These are phyloP conservation scores for Laodelphax striatellus DNA, from an alignment of 1,140 invertebrate genomes.

Conservation along the genomic window DNA sequence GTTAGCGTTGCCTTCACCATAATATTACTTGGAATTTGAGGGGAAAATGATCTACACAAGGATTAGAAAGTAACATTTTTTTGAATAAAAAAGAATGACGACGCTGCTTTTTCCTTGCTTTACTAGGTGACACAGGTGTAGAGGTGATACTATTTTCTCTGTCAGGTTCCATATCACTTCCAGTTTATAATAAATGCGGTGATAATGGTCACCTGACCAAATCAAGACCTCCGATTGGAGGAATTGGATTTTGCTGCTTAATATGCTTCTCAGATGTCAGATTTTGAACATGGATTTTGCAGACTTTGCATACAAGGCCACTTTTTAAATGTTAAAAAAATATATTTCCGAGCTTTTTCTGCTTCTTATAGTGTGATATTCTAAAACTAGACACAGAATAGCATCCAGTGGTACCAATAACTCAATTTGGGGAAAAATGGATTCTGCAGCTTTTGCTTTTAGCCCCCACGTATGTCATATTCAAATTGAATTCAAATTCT, in stretches of 20 bases:
- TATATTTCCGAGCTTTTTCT: neutral
- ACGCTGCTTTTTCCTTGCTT: neutral
- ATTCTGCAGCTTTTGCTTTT: no score
- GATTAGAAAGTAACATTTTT: neutral
- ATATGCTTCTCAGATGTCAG: constrained; percentile 4
- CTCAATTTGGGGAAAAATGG: no score
- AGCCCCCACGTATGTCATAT: no score
- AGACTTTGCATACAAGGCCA: constrained; percentile 8
- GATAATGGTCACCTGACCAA: neutral
- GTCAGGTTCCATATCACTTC: constrained; percentile 6
- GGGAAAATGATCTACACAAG: neutral
- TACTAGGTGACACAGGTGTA: constrained; percentile 3
- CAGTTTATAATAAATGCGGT: neutral
- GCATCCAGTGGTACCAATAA: constrained; percentile 3
- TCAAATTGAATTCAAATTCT: no score
- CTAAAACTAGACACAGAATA: neutral
- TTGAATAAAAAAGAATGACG: no score
- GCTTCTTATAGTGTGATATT: neutral
- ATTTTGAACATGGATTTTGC: constrained; percentile 2
- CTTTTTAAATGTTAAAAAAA: constrained; percentile 6
- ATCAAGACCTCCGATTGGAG: constrained; percentile 1
- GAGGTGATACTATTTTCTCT: constrained; percentile 1
- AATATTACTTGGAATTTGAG: neutral
- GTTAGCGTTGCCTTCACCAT: neutral
- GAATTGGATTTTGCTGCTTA: constrained; percentile 8